Evolutionary conservation across 2,888 invertebrate species (phyloP).

Genomic region (Mystacides longicornis): DNA sequence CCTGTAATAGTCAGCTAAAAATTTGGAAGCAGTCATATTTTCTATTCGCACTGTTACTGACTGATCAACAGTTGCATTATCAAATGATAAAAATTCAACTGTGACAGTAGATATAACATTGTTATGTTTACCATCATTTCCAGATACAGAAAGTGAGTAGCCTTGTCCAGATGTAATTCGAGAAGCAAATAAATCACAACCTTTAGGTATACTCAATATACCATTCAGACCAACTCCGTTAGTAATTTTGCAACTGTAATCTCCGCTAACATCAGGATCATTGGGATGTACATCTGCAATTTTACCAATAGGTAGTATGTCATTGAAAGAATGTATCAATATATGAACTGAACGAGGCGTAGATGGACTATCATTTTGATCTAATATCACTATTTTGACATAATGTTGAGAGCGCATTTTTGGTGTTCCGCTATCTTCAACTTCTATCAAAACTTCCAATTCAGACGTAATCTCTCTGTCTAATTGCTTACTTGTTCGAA

Average conservation of each 20-base stretch:
- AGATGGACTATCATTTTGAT: slow-evolving; percentile 89
- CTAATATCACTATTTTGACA: slow-evolving; percentile 67
- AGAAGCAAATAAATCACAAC: slow-evolving; percentile 73
- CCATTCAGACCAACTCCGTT: slow-evolving; percentile 53
- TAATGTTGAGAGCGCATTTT: slow-evolving; percentile 75
- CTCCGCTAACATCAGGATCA: slow-evolving; percentile 84
- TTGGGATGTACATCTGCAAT: slow-evolving; percentile 89
- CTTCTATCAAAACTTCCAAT: slow-evolving; percentile 70
- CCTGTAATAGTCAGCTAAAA: slow-evolving; percentile 70
- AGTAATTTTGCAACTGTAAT: slow-evolving; percentile 78
- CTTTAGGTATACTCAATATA: slow-evolving; percentile 62
- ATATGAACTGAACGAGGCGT: slow-evolving; percentile 75
- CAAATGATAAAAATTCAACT: slow-evolving; percentile 73
- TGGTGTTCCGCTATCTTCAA: slow-evolving; percentile 82
- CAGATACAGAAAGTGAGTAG: slow-evolving; percentile 71
- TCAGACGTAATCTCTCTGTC: slow-evolving; percentile 76
- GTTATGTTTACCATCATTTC: slow-evolving; percentile 82
- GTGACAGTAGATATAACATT: slow-evolving; percentile 83
- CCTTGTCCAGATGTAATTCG: slow-evolving; percentile 64
- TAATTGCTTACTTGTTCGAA: slow-evolving; percentile 69
- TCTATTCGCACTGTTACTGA: slow-evolving; percentile 69
- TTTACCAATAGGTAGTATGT: slow-evolving; percentile 67
- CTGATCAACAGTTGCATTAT: slow-evolving; percentile 75
- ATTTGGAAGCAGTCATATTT: slow-evolving; percentile 65
- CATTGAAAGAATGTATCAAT: slow-evolving; percentile 69